Evolutionary conservation across 1,140 invertebrate genomes (phyloP).

Genomic region (Chlorops oryzae): DNA sequence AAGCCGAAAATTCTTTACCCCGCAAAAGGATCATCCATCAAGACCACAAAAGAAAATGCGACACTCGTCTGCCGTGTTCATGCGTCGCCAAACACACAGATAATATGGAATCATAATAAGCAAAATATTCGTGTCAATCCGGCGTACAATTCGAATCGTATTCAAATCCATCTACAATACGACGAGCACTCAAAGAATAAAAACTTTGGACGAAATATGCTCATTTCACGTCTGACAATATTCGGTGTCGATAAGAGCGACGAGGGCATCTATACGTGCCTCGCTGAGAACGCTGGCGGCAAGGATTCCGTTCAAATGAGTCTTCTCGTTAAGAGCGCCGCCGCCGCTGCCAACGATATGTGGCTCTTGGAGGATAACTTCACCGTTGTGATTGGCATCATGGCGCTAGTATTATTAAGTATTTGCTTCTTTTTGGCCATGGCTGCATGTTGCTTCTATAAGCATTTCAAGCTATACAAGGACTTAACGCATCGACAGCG

Average conservation of each 20-base stretch:
- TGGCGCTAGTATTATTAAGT: slow-evolving; percentile 26
- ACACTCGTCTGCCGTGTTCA: slow-evolving; percentile 69
- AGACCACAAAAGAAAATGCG: slow-evolving; percentile 58
- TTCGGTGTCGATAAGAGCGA: slow-evolving; percentile 63
- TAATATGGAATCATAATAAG: slow-evolving; percentile 66
- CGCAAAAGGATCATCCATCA: slow-evolving; percentile 51
- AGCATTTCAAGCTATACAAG: slow-evolving; percentile 24
- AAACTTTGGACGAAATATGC: slow-evolving; percentile 22
- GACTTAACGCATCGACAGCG: slow-evolving; percentile 14
- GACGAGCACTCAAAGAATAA: slow-evolving; percentile 20
- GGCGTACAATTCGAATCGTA: slow-evolving; percentile 1
- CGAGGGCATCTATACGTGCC: slow-evolving; percentile 77
- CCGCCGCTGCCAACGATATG: slow-evolving; percentile 3
- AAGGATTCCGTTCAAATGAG: slow-evolving; percentile 58
- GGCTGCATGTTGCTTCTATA: slow-evolving; percentile 31
- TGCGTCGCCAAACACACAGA: slow-evolving; percentile 67
- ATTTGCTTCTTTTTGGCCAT: slow-evolving; percentile 27
- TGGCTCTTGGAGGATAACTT: slow-evolving; percentile 24
- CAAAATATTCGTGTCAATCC: slow-evolving; percentile 19
- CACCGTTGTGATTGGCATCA: slow-evolving; percentile 24
- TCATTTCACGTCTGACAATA: slow-evolving; percentile 62
- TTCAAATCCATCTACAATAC: slow-evolving; percentile 29
- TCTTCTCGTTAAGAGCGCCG: slow-evolving; percentile 21
- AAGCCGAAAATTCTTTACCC: slow-evolving; percentile 63
- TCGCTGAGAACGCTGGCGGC: slow-evolving; percentile 77